Evolutionary conservation across 2,888 invertebrate species (phyloP).

Genomic region (Diarsia mendica): DNA sequence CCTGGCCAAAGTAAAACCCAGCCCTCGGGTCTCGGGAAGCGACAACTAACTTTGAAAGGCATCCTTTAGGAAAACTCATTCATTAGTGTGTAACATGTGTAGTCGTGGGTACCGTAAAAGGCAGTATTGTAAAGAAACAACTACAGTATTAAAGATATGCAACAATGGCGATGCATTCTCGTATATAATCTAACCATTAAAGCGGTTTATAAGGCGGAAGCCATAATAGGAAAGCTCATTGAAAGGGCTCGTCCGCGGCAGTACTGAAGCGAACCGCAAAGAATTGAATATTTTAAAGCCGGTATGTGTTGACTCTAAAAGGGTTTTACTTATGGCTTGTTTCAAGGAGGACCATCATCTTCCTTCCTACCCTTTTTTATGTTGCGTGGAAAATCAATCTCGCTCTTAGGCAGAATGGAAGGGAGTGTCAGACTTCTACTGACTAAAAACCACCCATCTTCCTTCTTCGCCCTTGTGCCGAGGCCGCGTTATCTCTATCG

Average conservation of each 20-base stretch:
- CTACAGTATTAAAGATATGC: neutral
- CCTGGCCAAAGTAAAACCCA: too few relatives aligned
- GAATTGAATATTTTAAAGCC: conserved; percentile 5
- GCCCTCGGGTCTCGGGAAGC: too few relatives aligned
- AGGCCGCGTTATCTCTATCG: too few relatives aligned
- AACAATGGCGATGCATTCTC: neutral
- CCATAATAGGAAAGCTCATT: conserved; percentile 37
- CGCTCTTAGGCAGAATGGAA: too few relatives aligned
- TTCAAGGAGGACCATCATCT: neutral
- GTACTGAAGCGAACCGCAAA: neutral
- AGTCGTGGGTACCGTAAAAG: neutral
- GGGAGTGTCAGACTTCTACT: too few relatives aligned
- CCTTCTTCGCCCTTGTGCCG: too few relatives aligned
- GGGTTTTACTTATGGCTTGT: neutral
- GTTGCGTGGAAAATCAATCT: too few relatives aligned
- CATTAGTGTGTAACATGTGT: too few relatives aligned
- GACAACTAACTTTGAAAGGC: too few relatives aligned
- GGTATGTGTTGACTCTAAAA: neutral
- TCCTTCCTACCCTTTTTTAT: too few relatives aligned
- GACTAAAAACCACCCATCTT: too few relatives aligned
- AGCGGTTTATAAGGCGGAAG: conserved; percentile 38
- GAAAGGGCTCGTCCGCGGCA: conserved; percentile 25
- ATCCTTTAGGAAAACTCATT: too few relatives aligned
- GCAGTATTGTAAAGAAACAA: neutral
- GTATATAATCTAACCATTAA: neutral